These are phyloP conservation scores for Dolichomitus sp. DNA, from an alignment of 2,888 invertebrate genomes.

Conservation along the genomic window DNA sequence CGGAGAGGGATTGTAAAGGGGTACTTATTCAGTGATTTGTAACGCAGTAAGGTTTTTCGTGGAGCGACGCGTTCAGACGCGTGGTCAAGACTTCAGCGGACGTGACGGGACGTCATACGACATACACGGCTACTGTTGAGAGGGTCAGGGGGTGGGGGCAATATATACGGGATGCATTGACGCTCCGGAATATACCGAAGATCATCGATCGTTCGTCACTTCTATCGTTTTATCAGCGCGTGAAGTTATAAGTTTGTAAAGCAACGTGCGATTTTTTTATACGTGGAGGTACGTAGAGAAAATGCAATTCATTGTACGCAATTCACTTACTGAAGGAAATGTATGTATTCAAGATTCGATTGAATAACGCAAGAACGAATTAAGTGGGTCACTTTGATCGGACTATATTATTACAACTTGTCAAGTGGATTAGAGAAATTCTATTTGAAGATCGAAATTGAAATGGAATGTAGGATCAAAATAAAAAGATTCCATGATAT, in stretches of 20 bases:
- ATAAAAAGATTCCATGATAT: too few species aligned
- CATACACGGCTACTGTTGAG: background rate
- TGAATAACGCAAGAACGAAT: background rate
- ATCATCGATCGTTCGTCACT: constrained; percentile 23
- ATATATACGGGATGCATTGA: background rate
- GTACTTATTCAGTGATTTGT: background rate
- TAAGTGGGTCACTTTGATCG: background rate
- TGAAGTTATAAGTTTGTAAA: too few species aligned
- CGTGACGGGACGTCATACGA: constrained; percentile 22
- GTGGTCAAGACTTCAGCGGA: constrained; percentile 22
- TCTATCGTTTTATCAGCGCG: background rate
- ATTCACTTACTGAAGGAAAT: background rate
- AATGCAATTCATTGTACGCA: constrained; percentile 15
- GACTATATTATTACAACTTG: background rate
- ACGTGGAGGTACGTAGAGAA: background rate
- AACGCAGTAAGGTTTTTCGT: background rate
- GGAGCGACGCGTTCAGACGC: background rate
- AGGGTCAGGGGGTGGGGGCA: background rate
- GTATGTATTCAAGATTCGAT: background rate
- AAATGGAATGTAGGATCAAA: too few species aligned
- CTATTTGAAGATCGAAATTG: too few species aligned
- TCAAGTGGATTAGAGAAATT: too few species aligned
- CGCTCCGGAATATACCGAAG: constrained; percentile 16
- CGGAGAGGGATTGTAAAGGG: background rate
- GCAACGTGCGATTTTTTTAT: background rate